Conservation (phyloP, 1,140 invertebrate species). For the Camponotus vicinus region DNA sequence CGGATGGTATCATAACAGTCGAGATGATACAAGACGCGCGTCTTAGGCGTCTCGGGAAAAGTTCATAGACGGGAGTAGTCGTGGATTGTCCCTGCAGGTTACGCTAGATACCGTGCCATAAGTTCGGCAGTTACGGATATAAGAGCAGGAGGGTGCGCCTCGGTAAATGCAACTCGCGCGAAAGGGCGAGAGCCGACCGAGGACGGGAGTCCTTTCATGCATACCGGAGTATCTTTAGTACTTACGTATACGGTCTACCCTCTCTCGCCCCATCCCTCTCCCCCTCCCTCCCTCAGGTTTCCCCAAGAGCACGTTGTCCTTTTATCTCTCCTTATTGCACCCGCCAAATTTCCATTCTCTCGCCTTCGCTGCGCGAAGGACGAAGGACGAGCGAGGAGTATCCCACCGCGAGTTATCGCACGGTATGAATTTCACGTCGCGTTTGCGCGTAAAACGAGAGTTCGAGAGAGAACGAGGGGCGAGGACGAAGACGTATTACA, state of each 20-base stretch:
- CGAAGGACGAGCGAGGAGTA: slow-evolving; percentile 1
- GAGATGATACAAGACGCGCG: slow-evolving; percentile 7
- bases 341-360: not conserved
- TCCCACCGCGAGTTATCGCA: slow-evolving; percentile 56
- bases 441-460: slow-evolving; percentile 47
- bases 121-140: slow-evolving; percentile 79
- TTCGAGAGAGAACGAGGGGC: slow-evolving; percentile 15
- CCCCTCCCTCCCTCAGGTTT: not conserved
- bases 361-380: slow-evolving; percentile 20
- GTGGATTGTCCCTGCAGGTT: slow-evolving; percentile 62
- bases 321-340: slow-evolving; percentile 19
- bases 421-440: slow-evolving; percentile 55
- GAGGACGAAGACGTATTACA: slow-evolving; percentile 57
- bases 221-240: slow-evolving; percentile 77
- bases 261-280: not conserved
- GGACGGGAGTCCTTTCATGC: slow-evolving; percentile 79
- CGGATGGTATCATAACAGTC: slow-evolving; percentile 3
- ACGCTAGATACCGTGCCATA: slow-evolving; percentile 61
- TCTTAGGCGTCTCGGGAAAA: not conserved
- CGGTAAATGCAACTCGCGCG: slow-evolving; percentile 65
- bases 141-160: slow-evolving; percentile 59
- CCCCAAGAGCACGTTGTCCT: slow-evolving; percentile 14
- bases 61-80: slow-evolving; percentile 47
- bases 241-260: not conserved
- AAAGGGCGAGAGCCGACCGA: slow-evolving; percentile 32